phyloP scores from a whole-genome alignment of 2,888 invertebrate genomes.

The Copidosoma aretas region DNA sequence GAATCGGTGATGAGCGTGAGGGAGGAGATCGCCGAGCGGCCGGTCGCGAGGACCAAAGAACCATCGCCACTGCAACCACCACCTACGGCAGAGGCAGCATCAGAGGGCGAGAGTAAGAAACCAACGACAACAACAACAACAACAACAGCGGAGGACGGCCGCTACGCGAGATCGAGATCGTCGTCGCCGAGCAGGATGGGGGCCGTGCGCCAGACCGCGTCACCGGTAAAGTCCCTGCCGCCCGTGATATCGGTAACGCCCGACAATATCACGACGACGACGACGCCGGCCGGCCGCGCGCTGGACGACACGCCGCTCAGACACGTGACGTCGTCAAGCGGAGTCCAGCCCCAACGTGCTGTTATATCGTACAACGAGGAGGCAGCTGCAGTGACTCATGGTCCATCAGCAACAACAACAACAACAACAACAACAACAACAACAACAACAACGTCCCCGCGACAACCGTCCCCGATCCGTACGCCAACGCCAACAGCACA shows the following conservation, averaged over 20 bases:
- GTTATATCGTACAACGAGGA: slow-evolving; percentile 61
- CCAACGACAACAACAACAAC: background rate
- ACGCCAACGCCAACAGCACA: slow-evolving; percentile 34
- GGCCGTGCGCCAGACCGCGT: slow-evolving; percentile 54
- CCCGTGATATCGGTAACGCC: slow-evolving; percentile 58
- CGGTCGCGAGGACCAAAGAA: background rate
- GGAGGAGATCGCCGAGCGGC: background rate
- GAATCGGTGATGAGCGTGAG: too few species aligned
- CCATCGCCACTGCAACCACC: slow-evolving; percentile 7
- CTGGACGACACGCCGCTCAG: slow-evolving; percentile 22
- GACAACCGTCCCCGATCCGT: slow-evolving; percentile 25
- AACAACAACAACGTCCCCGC: slow-evolving; percentile 11
- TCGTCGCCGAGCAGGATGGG: slow-evolving; percentile 46
- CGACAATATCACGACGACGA: slow-evolving; percentile 48
- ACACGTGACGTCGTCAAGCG: slow-evolving; percentile 34
- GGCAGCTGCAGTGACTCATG: slow-evolving; percentile 53
- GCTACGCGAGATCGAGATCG: slow-evolving; percentile 38
- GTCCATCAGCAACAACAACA: too few species aligned
- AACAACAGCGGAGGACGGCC: background rate
- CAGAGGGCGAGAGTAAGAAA: background rate
- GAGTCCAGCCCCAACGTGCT: slow-evolving; percentile 53
- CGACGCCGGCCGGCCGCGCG: slow-evolving; percentile 11
- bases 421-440: slow-evolving; percentile 17
- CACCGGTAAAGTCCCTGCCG: slow-evolving; percentile 57
- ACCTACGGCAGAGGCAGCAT: background rate